phyloP scores from a whole-genome alignment of 2,113 vertebrate genomes.

The Montifringilla adamsi region DNA sequence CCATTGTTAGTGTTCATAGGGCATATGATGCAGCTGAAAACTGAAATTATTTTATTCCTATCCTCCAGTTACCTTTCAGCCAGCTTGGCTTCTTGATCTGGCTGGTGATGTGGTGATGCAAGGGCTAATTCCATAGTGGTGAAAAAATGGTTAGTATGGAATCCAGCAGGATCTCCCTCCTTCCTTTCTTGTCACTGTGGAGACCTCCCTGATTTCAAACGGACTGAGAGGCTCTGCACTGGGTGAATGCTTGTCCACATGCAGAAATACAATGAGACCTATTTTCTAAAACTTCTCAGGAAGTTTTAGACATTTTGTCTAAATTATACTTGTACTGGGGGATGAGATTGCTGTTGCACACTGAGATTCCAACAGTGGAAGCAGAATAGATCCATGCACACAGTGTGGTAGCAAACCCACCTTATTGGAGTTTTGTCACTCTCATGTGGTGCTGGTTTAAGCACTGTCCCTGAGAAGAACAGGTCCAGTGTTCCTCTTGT shows the following conservation, averaged over 20 bases:
- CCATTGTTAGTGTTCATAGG: background rate
- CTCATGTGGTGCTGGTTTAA: background rate
- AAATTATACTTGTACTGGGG: background rate
- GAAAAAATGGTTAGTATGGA: background rate
- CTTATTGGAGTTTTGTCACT: background rate
- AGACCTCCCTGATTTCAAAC: background rate
- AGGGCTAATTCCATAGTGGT: background rate
- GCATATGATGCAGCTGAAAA: background rate
- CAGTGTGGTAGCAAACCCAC: background rate
- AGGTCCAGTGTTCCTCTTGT: rapidly evolving
- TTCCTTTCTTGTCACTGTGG: background rate
- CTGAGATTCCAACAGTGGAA: background rate
- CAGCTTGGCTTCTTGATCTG: background rate
- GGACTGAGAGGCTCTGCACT: background rate
- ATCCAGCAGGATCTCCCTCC: rapidly evolving
- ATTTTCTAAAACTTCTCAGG: background rate
- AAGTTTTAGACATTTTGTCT: too few relatives aligned
- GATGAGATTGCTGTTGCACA: background rate
- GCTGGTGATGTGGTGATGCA: background rate
- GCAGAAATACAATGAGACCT: background rate
- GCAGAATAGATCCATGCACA: background rate
- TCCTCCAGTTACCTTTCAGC: background rate
- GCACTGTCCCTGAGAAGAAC: background rate
- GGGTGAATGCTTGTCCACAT: background rate
- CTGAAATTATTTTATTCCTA: background rate